Evolutionary conservation across 1,140 invertebrate species (phyloP).

Genomic region (Apolygus lucorum): DNA sequence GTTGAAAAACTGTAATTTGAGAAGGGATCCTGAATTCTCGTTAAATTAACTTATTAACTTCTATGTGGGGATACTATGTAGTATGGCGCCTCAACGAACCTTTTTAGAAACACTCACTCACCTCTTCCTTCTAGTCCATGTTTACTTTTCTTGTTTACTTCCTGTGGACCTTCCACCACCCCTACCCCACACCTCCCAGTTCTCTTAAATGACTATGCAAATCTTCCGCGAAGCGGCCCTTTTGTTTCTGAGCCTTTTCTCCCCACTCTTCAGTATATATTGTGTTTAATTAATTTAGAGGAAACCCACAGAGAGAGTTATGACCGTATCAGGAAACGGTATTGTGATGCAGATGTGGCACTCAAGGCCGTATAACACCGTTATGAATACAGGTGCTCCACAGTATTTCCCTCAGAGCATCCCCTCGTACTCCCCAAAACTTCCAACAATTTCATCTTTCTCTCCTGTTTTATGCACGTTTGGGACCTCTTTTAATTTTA

Average conservation of each 20-base stretch:
- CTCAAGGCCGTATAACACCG: not conserved
- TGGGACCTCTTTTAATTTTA: no score
- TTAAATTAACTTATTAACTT: no score
- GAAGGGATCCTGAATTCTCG: no score
- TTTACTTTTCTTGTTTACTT: conserved; percentile 2
- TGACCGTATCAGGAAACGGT: not conserved
- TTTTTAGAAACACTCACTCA: no score
- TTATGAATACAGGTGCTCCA: not conserved
- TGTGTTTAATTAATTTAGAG: not conserved
- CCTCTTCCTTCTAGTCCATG: no score
- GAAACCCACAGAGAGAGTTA: not conserved
- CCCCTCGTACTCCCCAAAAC: no score
- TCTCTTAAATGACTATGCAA: not conserved
- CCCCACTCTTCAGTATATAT: not conserved
- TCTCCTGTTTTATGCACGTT: no score
- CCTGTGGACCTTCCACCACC: not conserved
- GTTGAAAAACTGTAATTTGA: no score
- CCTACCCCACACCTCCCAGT: not conserved
- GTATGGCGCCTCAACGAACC: no score
- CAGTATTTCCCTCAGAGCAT: no score
- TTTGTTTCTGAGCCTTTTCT: not conserved
- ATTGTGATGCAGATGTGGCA: not conserved
- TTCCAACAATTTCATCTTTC: no score
- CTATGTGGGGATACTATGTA: no score
- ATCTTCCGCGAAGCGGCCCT: not conserved